These are phyloP conservation scores for Thymelicus lineola DNA, from an alignment of 2,888 invertebrate species.

Conservation along the genomic window DNA sequence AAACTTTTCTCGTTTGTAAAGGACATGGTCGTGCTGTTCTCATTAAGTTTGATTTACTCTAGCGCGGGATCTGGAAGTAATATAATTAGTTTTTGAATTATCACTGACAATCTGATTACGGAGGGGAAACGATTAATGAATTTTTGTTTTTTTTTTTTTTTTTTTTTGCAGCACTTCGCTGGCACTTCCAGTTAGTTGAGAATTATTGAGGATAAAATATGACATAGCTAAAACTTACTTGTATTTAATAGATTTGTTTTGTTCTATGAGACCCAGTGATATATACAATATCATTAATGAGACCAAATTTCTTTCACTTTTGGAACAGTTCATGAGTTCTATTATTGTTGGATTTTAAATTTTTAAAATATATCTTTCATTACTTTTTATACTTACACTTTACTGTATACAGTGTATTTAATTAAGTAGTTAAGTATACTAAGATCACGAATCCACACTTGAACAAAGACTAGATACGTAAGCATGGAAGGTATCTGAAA, in stretches of 20 bases:
- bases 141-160: constrained; percentile 8
- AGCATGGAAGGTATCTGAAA: background rate
- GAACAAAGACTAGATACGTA: background rate
- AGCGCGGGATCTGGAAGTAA: constrained; percentile 20
- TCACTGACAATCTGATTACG: constrained; percentile 34
- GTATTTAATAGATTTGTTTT: too few relatives aligned
- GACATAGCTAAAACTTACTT: too few relatives aligned
- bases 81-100: constrained; percentile 36
- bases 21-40: constrained; percentile 31
- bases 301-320: too few relatives aligned
- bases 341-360: too few relatives aligned
- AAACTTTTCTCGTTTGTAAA: constrained; percentile 41
- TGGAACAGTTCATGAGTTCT: background rate
- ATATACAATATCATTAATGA: too few relatives aligned
- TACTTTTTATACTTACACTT: too few relatives aligned
- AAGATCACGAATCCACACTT: background rate
- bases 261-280: too few relatives aligned
- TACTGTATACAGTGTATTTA: too few relatives aligned
- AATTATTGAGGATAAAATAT: background rate
- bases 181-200: background rate
- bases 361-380: too few relatives aligned
- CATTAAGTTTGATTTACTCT: constrained; percentile 37
- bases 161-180: background rate
- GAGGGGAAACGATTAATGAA: constrained; percentile 21
- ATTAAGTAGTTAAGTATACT: background rate